These are phyloP conservation scores for Polydrusus tereticollis DNA, from an alignment of 2,888 invertebrate genomes.

Conservation along the genomic window DNA sequence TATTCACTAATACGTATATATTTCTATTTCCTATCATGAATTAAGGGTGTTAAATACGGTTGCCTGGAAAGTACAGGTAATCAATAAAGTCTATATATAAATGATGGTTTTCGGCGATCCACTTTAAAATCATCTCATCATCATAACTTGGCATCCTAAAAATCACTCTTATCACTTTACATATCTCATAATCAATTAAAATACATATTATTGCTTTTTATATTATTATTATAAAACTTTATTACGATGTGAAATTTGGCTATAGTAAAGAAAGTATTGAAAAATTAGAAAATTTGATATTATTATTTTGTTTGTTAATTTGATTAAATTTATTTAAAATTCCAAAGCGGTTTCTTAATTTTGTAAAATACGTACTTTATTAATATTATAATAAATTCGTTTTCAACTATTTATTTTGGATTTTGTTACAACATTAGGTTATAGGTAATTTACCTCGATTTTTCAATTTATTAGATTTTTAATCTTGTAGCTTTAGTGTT, in stretches of 20 bases:
- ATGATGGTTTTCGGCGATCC: too few relatives aligned
- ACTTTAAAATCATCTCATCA: too few relatives aligned
- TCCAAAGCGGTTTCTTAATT: too few relatives aligned
- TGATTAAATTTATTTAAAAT: too few relatives aligned
- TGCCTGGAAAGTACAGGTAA: neutral
- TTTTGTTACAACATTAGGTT: neutral
- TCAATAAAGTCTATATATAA: too few relatives aligned
- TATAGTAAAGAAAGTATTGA: constrained; percentile 54
- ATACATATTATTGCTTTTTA: constrained; percentile 62
- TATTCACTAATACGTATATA: constrained; percentile 8
- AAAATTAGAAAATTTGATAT: constrained; percentile 62
- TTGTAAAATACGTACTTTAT: neutral
- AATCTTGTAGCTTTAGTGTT: constrained; percentile 22
- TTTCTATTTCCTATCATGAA: constrained; percentile 28
- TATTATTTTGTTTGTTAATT: too few relatives aligned
- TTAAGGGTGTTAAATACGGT: neutral
- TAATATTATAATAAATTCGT: too few relatives aligned
- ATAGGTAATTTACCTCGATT: neutral
- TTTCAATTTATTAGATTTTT: constrained; percentile 17
- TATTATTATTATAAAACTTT: constrained; percentile 52
- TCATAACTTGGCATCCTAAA: constrained; percentile 17
- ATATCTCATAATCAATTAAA: constrained; percentile 60
- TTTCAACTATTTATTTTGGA: too few relatives aligned
- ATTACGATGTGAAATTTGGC: constrained; percentile 54
- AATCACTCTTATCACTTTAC: constrained; percentile 55